Percentiles rank a stretch among this genome's conserved stretches.
These are phyloP conservation scores for Drosophila vallismaia DNA, from an alignment of 2,888 invertebrate genomes.

Conservation along the genomic window DNA sequence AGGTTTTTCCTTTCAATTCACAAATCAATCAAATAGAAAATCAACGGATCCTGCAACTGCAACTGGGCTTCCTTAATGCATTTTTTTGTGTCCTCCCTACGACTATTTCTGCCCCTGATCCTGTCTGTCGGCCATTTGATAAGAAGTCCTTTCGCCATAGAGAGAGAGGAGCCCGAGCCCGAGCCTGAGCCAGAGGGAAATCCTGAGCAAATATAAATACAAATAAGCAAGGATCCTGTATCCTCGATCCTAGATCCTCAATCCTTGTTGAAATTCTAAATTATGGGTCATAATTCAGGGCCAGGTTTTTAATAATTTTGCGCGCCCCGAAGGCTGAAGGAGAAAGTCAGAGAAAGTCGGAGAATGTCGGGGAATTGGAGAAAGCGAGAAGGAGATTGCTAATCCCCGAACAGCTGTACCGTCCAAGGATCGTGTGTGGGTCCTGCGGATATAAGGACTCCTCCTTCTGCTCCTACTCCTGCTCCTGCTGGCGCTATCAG, in stretches of 20 bases:
- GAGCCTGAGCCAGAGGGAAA: constrained; percentile 13
- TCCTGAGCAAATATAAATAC: constrained; percentile 27
- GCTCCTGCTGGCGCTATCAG: constrained; percentile 52
- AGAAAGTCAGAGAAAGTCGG: constrained; percentile 5
- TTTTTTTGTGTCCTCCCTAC: constrained; percentile 3
- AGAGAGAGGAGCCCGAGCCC: background rate
- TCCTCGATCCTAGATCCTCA: background rate
- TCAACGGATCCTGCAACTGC: constrained; percentile 2
- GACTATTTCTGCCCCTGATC: background rate
- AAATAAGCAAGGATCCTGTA: background rate
- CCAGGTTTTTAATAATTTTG: constrained; percentile 44
- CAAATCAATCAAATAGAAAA: constrained; percentile 34
- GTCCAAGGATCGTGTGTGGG: constrained; percentile 26
- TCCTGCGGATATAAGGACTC: constrained; percentile 7
- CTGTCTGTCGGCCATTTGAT: constrained; percentile 1
- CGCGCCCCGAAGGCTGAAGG: constrained; percentile 15
- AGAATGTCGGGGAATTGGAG: background rate
- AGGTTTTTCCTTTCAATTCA: constrained; percentile 15
- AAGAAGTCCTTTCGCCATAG: background rate
- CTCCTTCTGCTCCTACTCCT: background rate
- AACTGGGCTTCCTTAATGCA: background rate
- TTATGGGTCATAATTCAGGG: constrained; percentile 53
- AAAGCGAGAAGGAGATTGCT: constrained; percentile 26
- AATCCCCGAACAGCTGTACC: constrained; percentile 44
- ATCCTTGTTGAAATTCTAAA: constrained; percentile 40